Conservation (phyloP, 2,113 vertebrate species). For the Heliornis fulica region DNA sequence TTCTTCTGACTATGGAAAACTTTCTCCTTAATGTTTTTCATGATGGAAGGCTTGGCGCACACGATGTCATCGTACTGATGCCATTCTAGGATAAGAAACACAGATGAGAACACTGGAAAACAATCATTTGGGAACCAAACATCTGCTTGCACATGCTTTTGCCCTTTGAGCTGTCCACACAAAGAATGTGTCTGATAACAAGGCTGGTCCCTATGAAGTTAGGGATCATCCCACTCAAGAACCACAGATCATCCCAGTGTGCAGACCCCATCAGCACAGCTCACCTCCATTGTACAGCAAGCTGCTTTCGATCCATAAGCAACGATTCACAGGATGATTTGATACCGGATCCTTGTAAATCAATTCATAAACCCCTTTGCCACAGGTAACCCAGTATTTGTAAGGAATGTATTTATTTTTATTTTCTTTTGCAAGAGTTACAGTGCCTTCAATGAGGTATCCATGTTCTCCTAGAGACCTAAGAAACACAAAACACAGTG, state of each 20-base stretch:
- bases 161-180: neutral
- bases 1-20: rapidly evolving
- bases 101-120: neutral
- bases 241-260: rapidly evolving
- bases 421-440: constrained; percentile 37
- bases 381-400: constrained; percentile 78
- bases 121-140: neutral
- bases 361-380: neutral
- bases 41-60: constrained; percentile 9
- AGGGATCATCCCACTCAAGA: neutral
- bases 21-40: rapidly evolving
- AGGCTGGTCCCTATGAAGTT: neutral
- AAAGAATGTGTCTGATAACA: neutral
- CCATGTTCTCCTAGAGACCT: constrained; percentile 78
- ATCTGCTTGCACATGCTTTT: neutral
- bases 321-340: neutral
- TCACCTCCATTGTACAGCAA: constrained; percentile 8
- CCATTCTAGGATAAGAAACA: constrained; percentile 76
- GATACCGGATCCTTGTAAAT: constrained; percentile 7
- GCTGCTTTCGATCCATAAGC: rapidly evolving
- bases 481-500: neutral
- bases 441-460: constrained; percentile 78
- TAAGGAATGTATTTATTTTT: constrained; percentile 72
- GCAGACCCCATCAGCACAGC: neutral
- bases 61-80: constrained; percentile 96